Base-by-base conservation (phyloP, 2,113 vertebrate species). In the Lepus europaeus region DNA sequence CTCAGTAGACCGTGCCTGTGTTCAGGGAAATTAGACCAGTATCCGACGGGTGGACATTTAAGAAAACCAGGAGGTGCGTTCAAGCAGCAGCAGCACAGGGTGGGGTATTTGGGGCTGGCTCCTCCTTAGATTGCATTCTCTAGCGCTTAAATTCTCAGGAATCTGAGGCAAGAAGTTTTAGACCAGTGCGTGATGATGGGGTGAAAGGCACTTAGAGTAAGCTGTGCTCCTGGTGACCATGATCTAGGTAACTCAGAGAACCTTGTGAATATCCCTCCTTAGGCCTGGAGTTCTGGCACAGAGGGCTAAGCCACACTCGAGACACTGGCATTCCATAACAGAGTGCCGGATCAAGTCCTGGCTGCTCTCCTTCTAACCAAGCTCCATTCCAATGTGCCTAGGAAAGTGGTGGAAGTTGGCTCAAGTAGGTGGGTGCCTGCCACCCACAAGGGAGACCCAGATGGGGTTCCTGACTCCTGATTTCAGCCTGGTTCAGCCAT, bases 151-250 rank as follows among this genome's bases (percentile, higher is more conserved):
- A 12, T 64, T 77, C 63, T 95, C 6, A 59, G 85, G 56, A 81
- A 92, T 36, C 14, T 13, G 69, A 76, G 77, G 14, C 59, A 83
- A 87, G 72, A 70, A n/a, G 23, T 17, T 51, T 63, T 31, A 95
- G 33, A 3, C 20, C 20, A 36, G 5, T 7, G 9, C 7, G 6
- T 0, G 0, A 69, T 53, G 9, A 11, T 77, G 45, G 13, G n/a
- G 19, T 23, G 14, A 3, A 85, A 51, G 10, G 19, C 1, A 20
- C 33, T n/a, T 29, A 17, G 49, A 14, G 22, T 53, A 23, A 83
- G 17, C 6, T 61, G 1, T 69, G 23, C 23, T 69, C 31, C 12
- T 53, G 19, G 16, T 20, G 80, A 7, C 64, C 23, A 23, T 79
- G 20, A 16, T 84, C 66, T 39, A 82, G 19, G 11, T 53, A 36